Conservation (phyloP, 1,140 invertebrate species). For the Dinoponera quadriceps region DNA sequence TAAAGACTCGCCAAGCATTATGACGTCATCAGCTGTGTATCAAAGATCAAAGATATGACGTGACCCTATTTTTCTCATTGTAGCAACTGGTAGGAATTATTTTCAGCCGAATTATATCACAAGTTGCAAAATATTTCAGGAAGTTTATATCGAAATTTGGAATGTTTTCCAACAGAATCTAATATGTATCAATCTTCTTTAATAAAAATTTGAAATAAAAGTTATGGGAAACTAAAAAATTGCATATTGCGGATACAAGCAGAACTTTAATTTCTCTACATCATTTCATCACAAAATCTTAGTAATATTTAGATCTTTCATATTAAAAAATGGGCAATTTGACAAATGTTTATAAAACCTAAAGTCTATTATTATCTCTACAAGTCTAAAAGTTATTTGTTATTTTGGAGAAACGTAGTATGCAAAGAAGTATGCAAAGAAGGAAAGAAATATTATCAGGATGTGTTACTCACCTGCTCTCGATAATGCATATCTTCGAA, state of each 20-base stretch:
- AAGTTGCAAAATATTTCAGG: neutral
- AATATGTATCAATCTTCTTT: neutral
- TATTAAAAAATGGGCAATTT: neutral
- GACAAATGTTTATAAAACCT: neutral
- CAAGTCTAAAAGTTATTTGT: neutral
- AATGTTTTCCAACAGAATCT: neutral
- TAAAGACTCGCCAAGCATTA: neutral
- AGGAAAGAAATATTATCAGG: neutral
- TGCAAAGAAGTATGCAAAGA: neutral
- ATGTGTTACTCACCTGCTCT: constrained; percentile 89
- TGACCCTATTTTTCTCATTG: neutral
- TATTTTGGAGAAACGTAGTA: neutral
- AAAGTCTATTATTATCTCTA: too few species aligned
- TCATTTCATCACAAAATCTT: neutral
- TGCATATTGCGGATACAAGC: neutral
- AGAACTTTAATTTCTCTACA: neutral
- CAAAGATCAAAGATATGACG: neutral
- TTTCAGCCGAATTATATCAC: neutral
- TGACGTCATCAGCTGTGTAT: neutral
- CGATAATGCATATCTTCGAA: constrained; percentile 89
- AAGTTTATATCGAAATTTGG: neutral
- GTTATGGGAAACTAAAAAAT: neutral
- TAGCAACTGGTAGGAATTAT: neutral
- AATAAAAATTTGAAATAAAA: neutral
- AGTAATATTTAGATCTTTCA: constrained; percentile 14